These are phyloP conservation scores for Eciton burchellii DNA, from an alignment of 1,140 invertebrate genomes.

Conservation along the genomic window DNA sequence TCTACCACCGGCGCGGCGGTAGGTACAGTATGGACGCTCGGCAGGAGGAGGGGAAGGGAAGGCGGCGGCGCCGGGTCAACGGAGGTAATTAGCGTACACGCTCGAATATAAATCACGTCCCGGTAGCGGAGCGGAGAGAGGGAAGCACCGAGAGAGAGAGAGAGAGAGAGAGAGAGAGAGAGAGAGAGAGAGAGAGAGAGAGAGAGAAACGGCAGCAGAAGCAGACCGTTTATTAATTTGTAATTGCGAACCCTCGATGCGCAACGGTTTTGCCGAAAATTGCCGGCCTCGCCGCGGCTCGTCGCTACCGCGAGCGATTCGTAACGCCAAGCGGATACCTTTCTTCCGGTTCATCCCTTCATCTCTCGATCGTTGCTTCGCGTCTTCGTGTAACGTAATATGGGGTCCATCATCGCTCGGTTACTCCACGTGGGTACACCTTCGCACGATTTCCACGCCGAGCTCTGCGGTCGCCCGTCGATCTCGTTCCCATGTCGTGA, in stretches of 20 bases:
- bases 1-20: conserved; percentile 19
- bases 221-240: conserved; percentile 79
- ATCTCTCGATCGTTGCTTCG: conserved; percentile 1
- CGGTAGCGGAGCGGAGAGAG: conserved; percentile 65
- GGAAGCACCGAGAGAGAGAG: no score
- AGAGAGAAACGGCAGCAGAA: no score
- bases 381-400: conserved; percentile 25
- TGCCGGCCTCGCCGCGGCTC: conserved; percentile 71
- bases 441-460: conserved; percentile 58
- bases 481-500: conserved; percentile 70
- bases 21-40: background rate
- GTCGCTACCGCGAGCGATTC: conserved; percentile 70
- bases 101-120: conserved; percentile 74
- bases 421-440: conserved; percentile 19
- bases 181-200: no score
- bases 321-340: conserved; percentile 69
- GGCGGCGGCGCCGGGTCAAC: conserved; percentile 44
- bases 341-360: conserved; percentile 66
- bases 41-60: background rate
- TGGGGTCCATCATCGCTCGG: conserved; percentile 14
- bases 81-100: conserved; percentile 73
- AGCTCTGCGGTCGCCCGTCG: conserved; percentile 63
- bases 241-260: conserved; percentile 73
- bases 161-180: no score
- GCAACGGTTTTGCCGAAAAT: conserved; percentile 73